Base-by-base conservation (phyloP, 92 coral and sea anemone species). In the Zoanthus solanderi region DNA sequence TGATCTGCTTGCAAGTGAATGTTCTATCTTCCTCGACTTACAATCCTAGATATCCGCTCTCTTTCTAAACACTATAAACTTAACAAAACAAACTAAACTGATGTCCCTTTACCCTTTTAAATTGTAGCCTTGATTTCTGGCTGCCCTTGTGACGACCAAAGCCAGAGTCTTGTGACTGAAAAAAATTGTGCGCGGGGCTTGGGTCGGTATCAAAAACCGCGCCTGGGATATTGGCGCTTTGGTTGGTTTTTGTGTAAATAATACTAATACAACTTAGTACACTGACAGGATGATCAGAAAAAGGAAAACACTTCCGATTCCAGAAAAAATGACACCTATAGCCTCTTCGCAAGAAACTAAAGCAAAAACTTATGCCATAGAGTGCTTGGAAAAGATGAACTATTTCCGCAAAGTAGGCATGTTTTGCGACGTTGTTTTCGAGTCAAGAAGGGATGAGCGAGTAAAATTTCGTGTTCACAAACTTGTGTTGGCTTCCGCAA, bases 381-480 rank as follows among this genome's bases (percentile, higher is more conserved):
- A 87, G 23, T 88, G 76, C 81, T 88, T 91, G 14, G 76, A 71
- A 46, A 91, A 80, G 76, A 91, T 91, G 91, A 87, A 91, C 46
- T 86, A 83, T 48, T 91, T 91, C 34, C 89, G 93, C 13, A 72
- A 86, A 77, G 67, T 30, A 47, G 91, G 89, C 72, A 46, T 78
- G 48, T 90, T 90, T 58, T 90, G 93, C 84, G 91, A 91, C 84
- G 91, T 91, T 56, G 78, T 84, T 73, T 74, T 91, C 42, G 93
- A 87, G 37, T 65, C 88, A 2, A 37, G 34, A 17, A 50, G 8
- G 56, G 56, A 50, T 50, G 93, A 87, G 44, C 91, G 93, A 31
- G 84, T 60, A 18, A 79, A 76, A 42, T 87, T 90, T 84, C 85
- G 71, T 72, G 93, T 53, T 12, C 93, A 90, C 71, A 90, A 83